A percentile compares a stretch with the other conserved stretches of the same genome.
phyloP scores from a whole-genome alignment of 2,888 invertebrate species.

The Odontocolon sp. region DNA sequence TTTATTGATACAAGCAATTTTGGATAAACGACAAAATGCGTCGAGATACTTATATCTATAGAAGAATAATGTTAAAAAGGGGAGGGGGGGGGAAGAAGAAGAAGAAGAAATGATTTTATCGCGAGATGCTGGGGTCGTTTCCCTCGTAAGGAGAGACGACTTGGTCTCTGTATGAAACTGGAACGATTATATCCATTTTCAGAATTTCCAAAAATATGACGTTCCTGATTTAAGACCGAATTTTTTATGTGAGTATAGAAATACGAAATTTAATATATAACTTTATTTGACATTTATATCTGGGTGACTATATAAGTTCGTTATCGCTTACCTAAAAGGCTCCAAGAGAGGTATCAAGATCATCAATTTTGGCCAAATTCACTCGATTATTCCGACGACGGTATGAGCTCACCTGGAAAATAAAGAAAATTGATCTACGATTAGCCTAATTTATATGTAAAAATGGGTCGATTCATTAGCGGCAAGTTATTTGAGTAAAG shows the following conservation, averaged over 20 bases:
- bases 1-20: conserved; percentile 64
- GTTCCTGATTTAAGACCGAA: neutral
- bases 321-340: conserved; percentile 57
- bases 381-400: conserved; percentile 57
- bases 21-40: conserved; percentile 53
- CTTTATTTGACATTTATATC: conserved; percentile 7
- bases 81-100: conserved; percentile 3
- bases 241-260: conserved; percentile 1
- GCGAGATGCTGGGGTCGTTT: conserved; percentile 38
- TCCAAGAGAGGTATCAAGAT: conserved; percentile 58
- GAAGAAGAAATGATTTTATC: conserved; percentile 46
- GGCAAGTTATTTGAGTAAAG: neutral
- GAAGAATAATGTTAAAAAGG: conserved; percentile 8
- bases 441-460: neutral
- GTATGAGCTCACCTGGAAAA: conserved; percentile 65
- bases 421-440: conserved; percentile 4
- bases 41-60: conserved; percentile 29
- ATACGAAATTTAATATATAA: conserved; percentile 13
- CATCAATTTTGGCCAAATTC: conserved; percentile 56
- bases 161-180: too few relatives aligned
- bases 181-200: conserved; percentile 1
- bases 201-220: conserved; percentile 29
- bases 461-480: neutral
- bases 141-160: conserved; percentile 2
- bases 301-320: conserved; percentile 15